Evolutionary conservation across 2,113 vertebrate genomes (phyloP).

Genomic region (Ptychochromis oligacanthus): DNA sequence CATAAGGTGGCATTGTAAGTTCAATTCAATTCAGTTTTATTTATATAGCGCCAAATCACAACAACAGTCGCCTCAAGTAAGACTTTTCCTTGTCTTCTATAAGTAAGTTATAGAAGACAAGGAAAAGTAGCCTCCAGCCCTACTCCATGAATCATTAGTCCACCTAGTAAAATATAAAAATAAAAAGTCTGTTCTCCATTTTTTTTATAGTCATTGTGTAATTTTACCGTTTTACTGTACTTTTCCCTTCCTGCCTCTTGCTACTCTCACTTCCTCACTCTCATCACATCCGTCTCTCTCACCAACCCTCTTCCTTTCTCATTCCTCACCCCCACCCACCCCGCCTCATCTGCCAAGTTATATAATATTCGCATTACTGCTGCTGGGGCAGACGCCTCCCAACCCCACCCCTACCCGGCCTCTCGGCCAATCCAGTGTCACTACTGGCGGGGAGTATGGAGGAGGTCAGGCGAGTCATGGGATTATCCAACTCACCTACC

Average conservation of each 20-base stretch:
- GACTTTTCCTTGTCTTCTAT: too few relatives aligned
- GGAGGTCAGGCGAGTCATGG: constrained; percentile 75
- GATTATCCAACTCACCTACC: constrained; percentile 79
- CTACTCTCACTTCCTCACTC: constrained; percentile 54
- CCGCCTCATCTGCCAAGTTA: constrained; percentile 64
- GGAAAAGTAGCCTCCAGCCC: background rate
- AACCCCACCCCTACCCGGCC: background rate
- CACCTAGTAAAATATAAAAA: background rate
- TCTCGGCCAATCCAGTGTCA: constrained; percentile 64
- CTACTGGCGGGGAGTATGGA: constrained; percentile 55
- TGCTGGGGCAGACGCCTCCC: constrained; percentile 34
- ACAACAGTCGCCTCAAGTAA: too few relatives aligned
- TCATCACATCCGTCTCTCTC: constrained; percentile 38
- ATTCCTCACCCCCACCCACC: constrained; percentile 1
- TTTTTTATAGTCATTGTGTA: constrained; percentile 3
- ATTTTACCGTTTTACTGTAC: constrained; percentile 37
- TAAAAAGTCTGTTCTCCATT: background rate
- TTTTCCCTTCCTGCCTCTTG: constrained; percentile 32
- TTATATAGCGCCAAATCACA: too few relatives aligned
- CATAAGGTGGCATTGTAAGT: background rate
- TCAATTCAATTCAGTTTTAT: too few relatives aligned
- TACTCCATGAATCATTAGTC: background rate
- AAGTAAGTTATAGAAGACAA: background rate
- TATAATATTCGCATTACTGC: constrained; percentile 66
- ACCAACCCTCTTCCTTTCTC: constrained; percentile 1